A percentile compares a stretch with the other conserved stretches of the same genome.
Conservation (phyloP, 2,797 vertebrate genomes). For the Hydrophis major region DNA sequence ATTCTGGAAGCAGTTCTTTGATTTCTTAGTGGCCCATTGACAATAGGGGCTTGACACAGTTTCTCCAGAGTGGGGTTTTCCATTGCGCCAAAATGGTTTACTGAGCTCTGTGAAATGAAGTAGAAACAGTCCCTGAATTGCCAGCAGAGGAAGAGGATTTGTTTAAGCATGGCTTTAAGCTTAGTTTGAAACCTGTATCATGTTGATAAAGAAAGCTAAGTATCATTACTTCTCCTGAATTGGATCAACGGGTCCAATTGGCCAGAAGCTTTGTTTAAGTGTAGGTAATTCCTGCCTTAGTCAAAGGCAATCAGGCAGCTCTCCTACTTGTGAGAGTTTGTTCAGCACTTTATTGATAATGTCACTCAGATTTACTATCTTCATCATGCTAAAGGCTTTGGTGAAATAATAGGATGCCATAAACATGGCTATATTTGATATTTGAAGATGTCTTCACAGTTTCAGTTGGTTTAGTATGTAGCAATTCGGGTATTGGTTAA, state of each 20-base stretch:
- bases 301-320: background rate
- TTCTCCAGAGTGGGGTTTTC: background rate
- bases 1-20: background rate
- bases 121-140: background rate
- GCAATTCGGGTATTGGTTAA: background rate
- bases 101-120: background rate
- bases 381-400: background rate
- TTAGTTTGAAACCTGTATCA: background rate
- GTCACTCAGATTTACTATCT: background rate
- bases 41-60: background rate
- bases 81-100: background rate
- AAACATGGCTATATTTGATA: background rate
- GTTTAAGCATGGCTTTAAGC: background rate
- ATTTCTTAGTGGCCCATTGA: background rate
- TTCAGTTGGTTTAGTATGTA: background rate
- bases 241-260: background rate
- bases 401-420: background rate
- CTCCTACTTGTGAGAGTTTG: background rate
- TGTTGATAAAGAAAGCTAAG: background rate
- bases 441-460: background rate
- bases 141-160: background rate
- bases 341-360: background rate
- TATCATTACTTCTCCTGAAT: background rate
- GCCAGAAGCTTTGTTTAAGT: background rate
- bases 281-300: background rate